Percentiles rank a stretch among this genome's conserved stretches.
phyloP scores from a whole-genome alignment of 1,140 invertebrate genomes.

The Bombus consobrinus region DNA sequence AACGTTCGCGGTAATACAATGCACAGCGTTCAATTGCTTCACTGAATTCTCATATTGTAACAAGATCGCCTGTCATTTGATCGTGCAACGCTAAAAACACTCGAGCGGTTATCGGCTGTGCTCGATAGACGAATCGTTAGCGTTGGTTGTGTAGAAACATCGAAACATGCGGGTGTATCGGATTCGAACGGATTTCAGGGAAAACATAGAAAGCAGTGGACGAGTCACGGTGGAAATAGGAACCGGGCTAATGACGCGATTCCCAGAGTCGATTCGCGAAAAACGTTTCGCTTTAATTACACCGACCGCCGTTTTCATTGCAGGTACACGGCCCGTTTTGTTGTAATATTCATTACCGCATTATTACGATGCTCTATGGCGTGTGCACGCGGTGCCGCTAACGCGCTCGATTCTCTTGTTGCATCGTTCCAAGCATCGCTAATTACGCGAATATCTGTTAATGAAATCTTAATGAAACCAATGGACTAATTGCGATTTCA shows the following conservation, averaged over 20 bases:
- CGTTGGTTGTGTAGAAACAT: background rate
- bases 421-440: background rate
- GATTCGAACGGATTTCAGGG: background rate
- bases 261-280: background rate
- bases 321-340: background rate
- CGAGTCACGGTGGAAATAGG: background rate
- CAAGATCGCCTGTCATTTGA: slow-evolving; percentile 41
- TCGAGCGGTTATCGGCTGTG: background rate
- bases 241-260: background rate
- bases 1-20: background rate
- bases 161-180: background rate
- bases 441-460: slow-evolving; percentile 18
- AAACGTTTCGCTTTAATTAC: slow-evolving; percentile 24
- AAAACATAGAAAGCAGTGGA: background rate
- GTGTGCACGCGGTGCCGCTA: background rate
- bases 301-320: background rate
- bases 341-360: slow-evolving; percentile 25
- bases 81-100: slow-evolving; percentile 30
- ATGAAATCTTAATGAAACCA: slow-evolving; percentile 35
- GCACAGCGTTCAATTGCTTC: background rate
- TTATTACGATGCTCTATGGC: slow-evolving; percentile 1
- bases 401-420: background rate
- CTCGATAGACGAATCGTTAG: background rate
- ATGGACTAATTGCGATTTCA: background rate
- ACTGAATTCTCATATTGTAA: background rate